phyloP scores from a whole-genome alignment of 2,113 vertebrate species.

The Passerina amoena region DNA sequence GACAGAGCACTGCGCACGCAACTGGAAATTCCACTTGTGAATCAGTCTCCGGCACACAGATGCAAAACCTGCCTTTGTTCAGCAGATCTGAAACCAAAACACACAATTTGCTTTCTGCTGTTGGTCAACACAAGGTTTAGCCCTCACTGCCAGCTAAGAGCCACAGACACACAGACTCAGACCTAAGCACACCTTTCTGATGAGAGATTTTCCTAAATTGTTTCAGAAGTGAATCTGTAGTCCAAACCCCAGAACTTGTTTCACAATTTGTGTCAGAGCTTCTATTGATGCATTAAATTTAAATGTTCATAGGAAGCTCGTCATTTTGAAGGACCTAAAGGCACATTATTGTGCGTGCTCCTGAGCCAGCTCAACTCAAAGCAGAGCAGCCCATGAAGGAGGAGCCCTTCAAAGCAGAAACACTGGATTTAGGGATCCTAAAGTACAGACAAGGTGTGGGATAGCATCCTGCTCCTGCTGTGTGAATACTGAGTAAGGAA shows the following conservation, averaged over 20 bases:
- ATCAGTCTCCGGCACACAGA: neutral
- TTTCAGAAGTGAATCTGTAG: neutral
- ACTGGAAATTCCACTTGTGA: neutral
- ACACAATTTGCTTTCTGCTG: neutral
- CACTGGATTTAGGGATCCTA: neutral
- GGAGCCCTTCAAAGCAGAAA: neutral
- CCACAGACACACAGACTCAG: neutral
- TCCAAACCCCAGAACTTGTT: neutral
- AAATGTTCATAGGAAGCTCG: neutral
- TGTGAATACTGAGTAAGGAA: neutral
- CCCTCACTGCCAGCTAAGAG: neutral
- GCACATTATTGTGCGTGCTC: neutral
- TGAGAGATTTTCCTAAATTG: neutral
- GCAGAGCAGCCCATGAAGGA: neutral
- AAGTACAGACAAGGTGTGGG: neutral
- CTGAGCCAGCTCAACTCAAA: neutral
- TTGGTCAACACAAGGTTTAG: neutral
- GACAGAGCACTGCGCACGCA: neutral
- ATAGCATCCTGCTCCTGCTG: neutral
- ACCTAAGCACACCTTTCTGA: fast-evolving
- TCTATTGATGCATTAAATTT: neutral
- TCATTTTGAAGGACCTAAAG: neutral
- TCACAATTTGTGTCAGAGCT: neutral
- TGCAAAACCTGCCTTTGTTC: neutral
- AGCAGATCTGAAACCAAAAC: neutral